phyloP scores from a whole-genome alignment of 2,888 invertebrate species.

The Andrena bicolor region DNA sequence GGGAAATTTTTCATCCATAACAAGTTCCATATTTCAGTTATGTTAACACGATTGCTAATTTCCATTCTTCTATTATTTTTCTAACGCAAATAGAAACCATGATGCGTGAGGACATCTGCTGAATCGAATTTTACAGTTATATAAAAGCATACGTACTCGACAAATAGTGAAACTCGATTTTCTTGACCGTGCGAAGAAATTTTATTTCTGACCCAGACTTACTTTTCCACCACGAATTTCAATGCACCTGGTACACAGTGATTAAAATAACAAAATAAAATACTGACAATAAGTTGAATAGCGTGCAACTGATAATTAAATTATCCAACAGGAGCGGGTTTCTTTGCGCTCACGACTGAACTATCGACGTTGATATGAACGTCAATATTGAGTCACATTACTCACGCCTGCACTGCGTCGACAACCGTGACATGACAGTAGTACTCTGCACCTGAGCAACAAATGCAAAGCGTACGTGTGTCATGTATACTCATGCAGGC shows the following conservation, averaged over 20 bases:
- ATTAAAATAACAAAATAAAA: background rate
- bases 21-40: no score
- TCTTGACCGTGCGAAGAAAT: no score
- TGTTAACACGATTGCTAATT: no score
- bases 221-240: no score
- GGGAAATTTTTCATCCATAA: no score
- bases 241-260: background rate
- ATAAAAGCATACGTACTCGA: no score
- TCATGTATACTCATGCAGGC: slow-evolving; percentile 34
- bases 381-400: slow-evolving; percentile 62
- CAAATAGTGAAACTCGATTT: no score
- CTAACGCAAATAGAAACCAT: no score
- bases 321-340: background rate
- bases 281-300: background rate
- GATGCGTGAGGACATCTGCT: no score
- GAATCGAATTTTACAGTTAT: no score
- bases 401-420: slow-evolving; percentile 32
- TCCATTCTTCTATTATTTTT: no score
- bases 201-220: no score
- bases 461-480: slow-evolving; percentile 57
- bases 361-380: slow-evolving; percentile 38
- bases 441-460: slow-evolving; percentile 37
- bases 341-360: slow-evolving; percentile 24
- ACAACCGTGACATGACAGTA: slow-evolving; percentile 33
- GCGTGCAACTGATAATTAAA: background rate